A percentile compares a stretch with the other conserved stretches of the same genome.
Conservation (phyloP, 1,140 invertebrate genomes). For the Goniozus legneri region DNA sequence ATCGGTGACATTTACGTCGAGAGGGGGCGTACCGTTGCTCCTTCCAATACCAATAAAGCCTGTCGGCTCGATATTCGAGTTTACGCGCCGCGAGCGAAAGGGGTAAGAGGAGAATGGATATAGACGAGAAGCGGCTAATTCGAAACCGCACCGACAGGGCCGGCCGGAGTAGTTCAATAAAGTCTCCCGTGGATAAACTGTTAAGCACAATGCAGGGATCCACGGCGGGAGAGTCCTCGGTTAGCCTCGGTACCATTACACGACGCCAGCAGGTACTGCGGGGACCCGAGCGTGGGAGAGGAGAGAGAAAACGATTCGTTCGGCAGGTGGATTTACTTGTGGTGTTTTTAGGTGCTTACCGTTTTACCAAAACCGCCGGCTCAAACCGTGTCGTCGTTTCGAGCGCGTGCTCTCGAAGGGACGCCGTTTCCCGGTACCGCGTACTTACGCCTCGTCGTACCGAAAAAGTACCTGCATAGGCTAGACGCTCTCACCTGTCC, state of each 20-base stretch:
- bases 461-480: background rate
- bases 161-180: background rate
- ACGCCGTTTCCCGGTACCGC: background rate
- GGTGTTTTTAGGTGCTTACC: conserved; percentile 1
- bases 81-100: background rate
- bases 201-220: background rate
- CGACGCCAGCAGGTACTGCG: background rate
- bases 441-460: background rate
- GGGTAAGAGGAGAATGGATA: background rate
- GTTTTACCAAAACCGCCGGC: background rate
- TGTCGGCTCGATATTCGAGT: background rate
- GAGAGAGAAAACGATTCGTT: background rate
- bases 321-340: background rate
- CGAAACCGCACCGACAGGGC: conserved; percentile 1
- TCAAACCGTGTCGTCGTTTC: conserved; percentile 5
- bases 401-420: too few species aligned
- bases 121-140: background rate
- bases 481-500: background rate
- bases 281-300: background rate
- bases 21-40: background rate
- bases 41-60: background rate
- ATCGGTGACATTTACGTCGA: background rate
- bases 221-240: too few species aligned
- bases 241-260: background rate
- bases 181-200: background rate